Percentiles rank a stretch among this genome's conserved stretches.
Conservation (phyloP, 2,113 vertebrate genomes). For the Pluvialis apricaria region DNA sequence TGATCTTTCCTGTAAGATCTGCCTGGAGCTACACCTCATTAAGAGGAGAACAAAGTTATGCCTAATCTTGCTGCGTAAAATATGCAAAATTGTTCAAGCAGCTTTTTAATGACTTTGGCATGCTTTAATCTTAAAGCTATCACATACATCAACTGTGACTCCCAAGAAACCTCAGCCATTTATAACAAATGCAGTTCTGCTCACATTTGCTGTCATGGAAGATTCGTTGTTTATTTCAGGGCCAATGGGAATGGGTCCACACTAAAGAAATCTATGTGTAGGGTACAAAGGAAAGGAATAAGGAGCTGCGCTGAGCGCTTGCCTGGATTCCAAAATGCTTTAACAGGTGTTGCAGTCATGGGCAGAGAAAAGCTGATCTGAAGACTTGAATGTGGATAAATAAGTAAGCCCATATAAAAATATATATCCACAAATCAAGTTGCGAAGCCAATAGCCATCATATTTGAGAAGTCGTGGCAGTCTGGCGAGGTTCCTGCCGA, state of each 20-base stretch:
- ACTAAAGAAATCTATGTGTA: background rate
- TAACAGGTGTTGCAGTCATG: background rate
- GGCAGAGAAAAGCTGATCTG: background rate
- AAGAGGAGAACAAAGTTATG: background rate
- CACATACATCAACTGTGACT: background rate
- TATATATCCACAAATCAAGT: background rate
- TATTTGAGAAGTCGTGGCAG: too few relatives aligned
- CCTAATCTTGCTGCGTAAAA: background rate
- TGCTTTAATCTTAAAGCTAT: background rate
- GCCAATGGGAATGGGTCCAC: background rate
- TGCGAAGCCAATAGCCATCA: too few relatives aligned
- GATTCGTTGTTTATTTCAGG: background rate
- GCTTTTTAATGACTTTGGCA: background rate
- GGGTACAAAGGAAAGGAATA: background rate
- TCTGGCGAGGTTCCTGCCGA: too few relatives aligned
- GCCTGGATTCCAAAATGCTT: background rate
- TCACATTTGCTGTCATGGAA: background rate
- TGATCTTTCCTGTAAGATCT: background rate
- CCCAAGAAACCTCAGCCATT: background rate
- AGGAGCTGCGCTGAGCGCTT: accelerated
- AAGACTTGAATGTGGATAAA: background rate
- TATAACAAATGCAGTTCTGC: background rate
- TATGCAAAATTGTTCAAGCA: background rate
- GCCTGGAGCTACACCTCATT: background rate
- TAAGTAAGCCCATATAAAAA: background rate